These are phyloP conservation scores for Amblyjoppa fuscipennis DNA, from an alignment of 2,888 invertebrate species.

Conservation along the genomic window DNA sequence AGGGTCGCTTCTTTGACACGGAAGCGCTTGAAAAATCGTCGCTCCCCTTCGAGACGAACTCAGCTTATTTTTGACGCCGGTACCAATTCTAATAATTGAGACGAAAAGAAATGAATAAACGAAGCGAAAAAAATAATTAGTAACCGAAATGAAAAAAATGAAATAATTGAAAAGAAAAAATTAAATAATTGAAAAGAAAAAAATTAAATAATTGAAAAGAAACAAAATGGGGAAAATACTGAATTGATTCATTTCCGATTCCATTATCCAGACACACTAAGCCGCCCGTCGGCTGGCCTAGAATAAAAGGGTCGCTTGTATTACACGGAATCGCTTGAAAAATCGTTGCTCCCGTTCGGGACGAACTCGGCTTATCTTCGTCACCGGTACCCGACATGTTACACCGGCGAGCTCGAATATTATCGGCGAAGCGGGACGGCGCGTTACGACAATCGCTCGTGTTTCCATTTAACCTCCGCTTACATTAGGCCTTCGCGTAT, in stretches of 20 bases:
- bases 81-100: not conserved
- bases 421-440: slow-evolving; percentile 18
- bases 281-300: slow-evolving; percentile 13
- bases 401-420: not conserved
- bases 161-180: not conserved
- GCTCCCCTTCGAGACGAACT: slow-evolving; percentile 2
- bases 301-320: slow-evolving; percentile 29
- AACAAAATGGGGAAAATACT: not conserved
- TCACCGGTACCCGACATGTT: not conserved
- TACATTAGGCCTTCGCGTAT: slow-evolving; percentile 20
- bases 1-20: slow-evolving; percentile 21
- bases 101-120: too few relatives aligned
- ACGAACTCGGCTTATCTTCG: slow-evolving; percentile 3
- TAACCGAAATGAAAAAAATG: not conserved
- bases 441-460: slow-evolving; percentile 30
- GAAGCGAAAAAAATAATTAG: too few relatives aligned
- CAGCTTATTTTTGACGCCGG: not conserved
- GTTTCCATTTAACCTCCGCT: slow-evolving; percentile 36
- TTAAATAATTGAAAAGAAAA: slow-evolving; percentile 3
- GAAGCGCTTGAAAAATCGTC: slow-evolving; percentile 41
- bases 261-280: slow-evolving; percentile 7
- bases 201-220: not conserved
- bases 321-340: slow-evolving; percentile 28
- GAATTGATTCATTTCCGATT: slow-evolving; percentile 6
- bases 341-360: slow-evolving; percentile 38